Conservation (phyloP, 2,888 invertebrate genomes). For the Exephanes ischioxanthus region DNA sequence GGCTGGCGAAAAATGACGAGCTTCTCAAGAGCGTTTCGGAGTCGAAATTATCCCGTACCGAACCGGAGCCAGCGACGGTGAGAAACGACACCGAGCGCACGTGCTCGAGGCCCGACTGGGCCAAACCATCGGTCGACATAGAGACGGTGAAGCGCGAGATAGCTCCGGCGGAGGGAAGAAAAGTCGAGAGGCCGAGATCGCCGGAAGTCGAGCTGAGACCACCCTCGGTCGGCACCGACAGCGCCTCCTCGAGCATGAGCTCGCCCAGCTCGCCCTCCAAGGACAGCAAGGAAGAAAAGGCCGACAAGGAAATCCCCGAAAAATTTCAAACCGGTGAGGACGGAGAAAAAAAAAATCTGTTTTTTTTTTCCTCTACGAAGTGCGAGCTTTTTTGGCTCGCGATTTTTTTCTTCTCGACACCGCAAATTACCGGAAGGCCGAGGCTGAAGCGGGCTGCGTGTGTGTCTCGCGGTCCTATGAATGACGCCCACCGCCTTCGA, state of each 20-base stretch:
- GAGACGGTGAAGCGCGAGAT: slow-evolving; percentile 77
- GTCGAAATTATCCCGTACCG: slow-evolving; percentile 69
- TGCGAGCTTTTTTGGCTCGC: background rate
- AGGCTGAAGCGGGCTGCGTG: slow-evolving; percentile 5
- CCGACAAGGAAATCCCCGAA: slow-evolving; percentile 82
- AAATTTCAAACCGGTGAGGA: slow-evolving; percentile 81
- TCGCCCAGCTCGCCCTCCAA: slow-evolving; percentile 83
- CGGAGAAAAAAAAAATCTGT: slow-evolving; percentile 4
- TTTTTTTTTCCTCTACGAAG: slow-evolving; percentile 22
- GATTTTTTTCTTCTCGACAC: slow-evolving; percentile 25
- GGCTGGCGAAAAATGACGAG: slow-evolving; percentile 82
- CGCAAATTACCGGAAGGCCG: slow-evolving; percentile 58
- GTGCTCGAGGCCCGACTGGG: slow-evolving; percentile 81
- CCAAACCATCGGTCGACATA: slow-evolving; percentile 77
- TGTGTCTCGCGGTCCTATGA: slow-evolving; percentile 65
- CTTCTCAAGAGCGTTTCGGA: slow-evolving; percentile 79
- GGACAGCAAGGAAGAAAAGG: slow-evolving; percentile 83
- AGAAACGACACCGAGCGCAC: slow-evolving; percentile 74
- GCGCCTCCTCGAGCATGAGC: slow-evolving; percentile 82
- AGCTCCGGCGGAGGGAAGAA: slow-evolving; percentile 71
- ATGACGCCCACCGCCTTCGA: slow-evolving; percentile 69
- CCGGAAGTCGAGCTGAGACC: slow-evolving; percentile 80
- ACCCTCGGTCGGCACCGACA: slow-evolving; percentile 80
- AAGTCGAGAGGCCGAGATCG: slow-evolving; percentile 76
- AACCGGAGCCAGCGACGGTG: slow-evolving; percentile 61